A percentile compares a stretch with the other conserved stretches of the same genome.
These are phyloP conservation scores for Platerodrilus igneus DNA, from an alignment of 2,888 invertebrate species.

Conservation along the genomic window DNA sequence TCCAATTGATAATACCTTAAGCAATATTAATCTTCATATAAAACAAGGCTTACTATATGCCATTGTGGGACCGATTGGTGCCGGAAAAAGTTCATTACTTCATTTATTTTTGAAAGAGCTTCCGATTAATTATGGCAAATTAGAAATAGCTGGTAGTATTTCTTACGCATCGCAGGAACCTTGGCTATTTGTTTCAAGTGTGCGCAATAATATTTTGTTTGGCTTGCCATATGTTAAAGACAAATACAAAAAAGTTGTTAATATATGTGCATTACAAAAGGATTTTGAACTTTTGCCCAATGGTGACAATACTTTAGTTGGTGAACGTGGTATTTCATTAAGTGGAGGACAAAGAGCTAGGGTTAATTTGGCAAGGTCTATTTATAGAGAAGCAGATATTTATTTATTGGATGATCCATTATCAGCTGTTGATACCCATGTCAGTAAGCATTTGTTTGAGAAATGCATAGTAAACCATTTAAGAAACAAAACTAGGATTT, in stretches of 20 bases:
- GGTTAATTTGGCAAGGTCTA: slow-evolving; percentile 70
- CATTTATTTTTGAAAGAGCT: slow-evolving; percentile 71
- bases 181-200: slow-evolving; percentile 68
- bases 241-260: slow-evolving; percentile 51
- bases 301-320: slow-evolving; percentile 71
- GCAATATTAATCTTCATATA: slow-evolving; percentile 50
- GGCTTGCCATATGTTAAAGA: slow-evolving; percentile 58
- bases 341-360: slow-evolving; percentile 80
- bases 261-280: slow-evolving; percentile 59
- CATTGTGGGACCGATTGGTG: slow-evolving; percentile 62
- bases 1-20: slow-evolving; percentile 47
- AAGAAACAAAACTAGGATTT: slow-evolving; percentile 62
- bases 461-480: slow-evolving; percentile 60
- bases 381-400: slow-evolving; percentile 71
- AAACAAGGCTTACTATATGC: slow-evolving; percentile 50
- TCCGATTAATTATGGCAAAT: slow-evolving; percentile 55
- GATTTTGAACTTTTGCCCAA: slow-evolving; percentile 68
- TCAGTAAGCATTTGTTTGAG: slow-evolving; percentile 71
- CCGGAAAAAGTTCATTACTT: slow-evolving; percentile 65
- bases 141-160: slow-evolving; percentile 59
- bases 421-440: slow-evolving; percentile 73
- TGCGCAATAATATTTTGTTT: slow-evolving; percentile 76
- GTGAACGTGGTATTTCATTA: slow-evolving; percentile 71
- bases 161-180: slow-evolving; percentile 76
- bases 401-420: slow-evolving; percentile 77